Base-by-base conservation (phyloP, 2,797 vertebrate genomes). In the Arrhamphus sclerolepis region DNA sequence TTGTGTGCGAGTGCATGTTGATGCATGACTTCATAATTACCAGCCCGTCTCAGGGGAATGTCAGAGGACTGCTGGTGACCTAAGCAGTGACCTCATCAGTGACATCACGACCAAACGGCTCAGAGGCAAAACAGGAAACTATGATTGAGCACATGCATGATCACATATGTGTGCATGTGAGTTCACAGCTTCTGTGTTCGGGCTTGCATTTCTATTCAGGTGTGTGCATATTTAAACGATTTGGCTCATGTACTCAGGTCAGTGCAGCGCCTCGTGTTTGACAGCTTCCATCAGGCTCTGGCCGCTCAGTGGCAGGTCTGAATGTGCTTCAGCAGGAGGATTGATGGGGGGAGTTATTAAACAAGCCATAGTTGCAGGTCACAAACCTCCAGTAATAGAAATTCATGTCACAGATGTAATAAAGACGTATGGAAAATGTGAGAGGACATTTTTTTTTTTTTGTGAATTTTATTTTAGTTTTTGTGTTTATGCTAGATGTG, bases 71-170 rank as follows among this genome's bases (percentile, higher is more conserved):
- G 83, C 81, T 73, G 69, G 69, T 86, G 85, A 91, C 87, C 88
- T 81, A 72, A 80, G 82, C 67, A 57, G 76, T 89, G 86, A 91
- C 85, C 84, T 92, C 89, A 90, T 83, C 89, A 84, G 83, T 90
- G 88, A 90, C 88, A 88, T 91, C 87, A 90, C 80, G 24, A 68
- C 71, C 49, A 20, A 72, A 46, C 44, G 51, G 71, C 73, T 72
- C 44, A 3, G 61, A 71, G 66, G 75, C 61, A 77, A 89, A 90
- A 88, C 83, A 89, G 85, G 75, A 87, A 90, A 82, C 76, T 34
- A 8, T 81, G 80, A 80, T 78, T 82, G 84, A 84, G 80, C 59
- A 50, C 43, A 69, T 70, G 78, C 29, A 4, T 62, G 53, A 64
- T 76, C 58, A 66, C 24, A 24, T 61, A 46, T 59, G 52, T 66